Evolutionary conservation across 2,797 vertebrate species (phyloP).

Genomic region (Hybognathus amarus): DNA sequence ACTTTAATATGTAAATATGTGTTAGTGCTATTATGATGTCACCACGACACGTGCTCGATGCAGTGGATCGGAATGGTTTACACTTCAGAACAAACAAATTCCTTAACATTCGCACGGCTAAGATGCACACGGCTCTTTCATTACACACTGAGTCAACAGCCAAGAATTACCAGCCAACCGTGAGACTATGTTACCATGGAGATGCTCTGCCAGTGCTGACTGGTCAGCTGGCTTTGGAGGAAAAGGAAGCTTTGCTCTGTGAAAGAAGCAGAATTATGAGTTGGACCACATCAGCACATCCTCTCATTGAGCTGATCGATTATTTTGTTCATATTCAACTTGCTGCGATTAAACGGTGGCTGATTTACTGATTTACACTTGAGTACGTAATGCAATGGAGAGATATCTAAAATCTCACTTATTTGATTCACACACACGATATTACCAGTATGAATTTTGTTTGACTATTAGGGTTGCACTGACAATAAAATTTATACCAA

Average conservation of each 20-base stretch:
- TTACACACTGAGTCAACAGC: conserved; percentile 64
- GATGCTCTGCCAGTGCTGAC: conserved; percentile 36
- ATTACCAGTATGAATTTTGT: conserved; percentile 22
- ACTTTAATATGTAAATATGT: conserved; percentile 56
- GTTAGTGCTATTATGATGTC: conserved; percentile 58
- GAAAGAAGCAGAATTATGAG: conserved; percentile 34
- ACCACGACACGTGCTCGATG: conserved; percentile 49
- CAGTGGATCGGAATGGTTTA: conserved; percentile 38
- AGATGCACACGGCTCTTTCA: conserved; percentile 54
- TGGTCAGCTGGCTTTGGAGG: conserved; percentile 41
- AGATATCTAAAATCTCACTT: conserved; percentile 26
- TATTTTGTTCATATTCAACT: conserved; percentile 34
- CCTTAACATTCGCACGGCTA: conserved; percentile 56
- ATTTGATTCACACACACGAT: conserved; percentile 41
- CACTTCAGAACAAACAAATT: conserved; percentile 34
- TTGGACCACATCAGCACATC: conserved; percentile 41
- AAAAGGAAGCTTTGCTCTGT: conserved; percentile 30
- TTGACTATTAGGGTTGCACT: conserved; percentile 9
- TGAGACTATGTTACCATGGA: conserved; percentile 50
- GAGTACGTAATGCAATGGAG: conserved; percentile 11
- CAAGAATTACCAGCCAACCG: conserved; percentile 60
- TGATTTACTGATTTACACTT: conserved; percentile 28
- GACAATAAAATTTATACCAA: not conserved
- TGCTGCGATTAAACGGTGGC: conserved; percentile 33
- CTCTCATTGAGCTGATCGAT: conserved; percentile 44